phyloP scores from a whole-genome alignment of 1,140 invertebrate species.

The Ladona fulva region DNA sequence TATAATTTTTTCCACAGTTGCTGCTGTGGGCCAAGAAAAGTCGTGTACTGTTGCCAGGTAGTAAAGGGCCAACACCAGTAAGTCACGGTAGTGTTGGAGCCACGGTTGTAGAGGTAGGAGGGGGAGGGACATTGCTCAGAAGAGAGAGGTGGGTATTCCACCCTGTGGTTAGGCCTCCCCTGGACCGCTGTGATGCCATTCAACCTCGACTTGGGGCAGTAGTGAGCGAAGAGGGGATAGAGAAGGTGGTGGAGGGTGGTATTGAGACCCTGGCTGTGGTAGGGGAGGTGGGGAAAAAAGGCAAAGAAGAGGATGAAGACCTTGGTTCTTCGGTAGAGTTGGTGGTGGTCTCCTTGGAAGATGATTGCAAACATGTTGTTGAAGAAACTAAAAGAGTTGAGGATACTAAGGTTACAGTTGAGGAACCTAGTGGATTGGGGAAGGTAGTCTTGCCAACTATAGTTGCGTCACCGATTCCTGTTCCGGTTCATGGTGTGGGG shows the following conservation, averaged over 20 bases:
- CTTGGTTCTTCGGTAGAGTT: background rate
- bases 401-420: background rate
- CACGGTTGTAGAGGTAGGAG: slow-evolving; percentile 30
- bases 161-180: slow-evolving; percentile 34
- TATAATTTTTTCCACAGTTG: background rate
- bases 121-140: slow-evolving; percentile 15
- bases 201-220: slow-evolving; percentile 29
- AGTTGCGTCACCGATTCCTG: slow-evolving; percentile 25
- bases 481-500: slow-evolving; percentile 22
- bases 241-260: background rate
- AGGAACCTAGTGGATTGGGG: slow-evolving; percentile 17
- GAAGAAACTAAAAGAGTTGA: slow-evolving; percentile 17
- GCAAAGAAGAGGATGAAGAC: slow-evolving; percentile 25
- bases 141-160: slow-evolving; percentile 36
- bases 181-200: slow-evolving; percentile 30
- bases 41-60: background rate
- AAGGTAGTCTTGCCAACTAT: slow-evolving; percentile 30
- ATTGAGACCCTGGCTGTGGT: background rate
- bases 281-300: background rate
- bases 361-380: slow-evolving; percentile 15
- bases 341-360: background rate
- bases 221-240: slow-evolving; percentile 16
- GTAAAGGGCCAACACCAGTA: background rate
- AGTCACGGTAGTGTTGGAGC: slow-evolving; percentile 31
- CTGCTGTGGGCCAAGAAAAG: background rate